A percentile compares a stretch with the other conserved stretches of the same genome.
Evolutionary conservation across 2,797 vertebrate genomes (phyloP).

Genomic region (Euphonia xanthogaster): DNA sequence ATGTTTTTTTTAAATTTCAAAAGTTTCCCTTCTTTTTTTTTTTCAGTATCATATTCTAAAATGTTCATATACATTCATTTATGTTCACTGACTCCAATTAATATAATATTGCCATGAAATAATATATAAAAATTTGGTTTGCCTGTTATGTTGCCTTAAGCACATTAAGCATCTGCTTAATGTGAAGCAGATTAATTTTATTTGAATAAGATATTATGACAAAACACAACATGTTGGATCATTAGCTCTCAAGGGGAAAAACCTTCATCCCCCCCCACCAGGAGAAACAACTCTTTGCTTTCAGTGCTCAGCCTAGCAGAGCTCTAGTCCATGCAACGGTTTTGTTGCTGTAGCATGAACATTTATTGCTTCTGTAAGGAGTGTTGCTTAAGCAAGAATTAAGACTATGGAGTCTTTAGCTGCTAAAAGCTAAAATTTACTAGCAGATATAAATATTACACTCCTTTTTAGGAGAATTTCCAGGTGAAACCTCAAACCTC

Average conservation of each 20-base stretch:
- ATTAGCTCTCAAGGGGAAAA: neutral
- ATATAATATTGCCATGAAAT: neutral
- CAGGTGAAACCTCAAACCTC: neutral
- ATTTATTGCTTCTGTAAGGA: neutral
- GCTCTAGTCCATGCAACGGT: neutral
- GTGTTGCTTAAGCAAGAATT: neutral
- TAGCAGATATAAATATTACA: neutral
- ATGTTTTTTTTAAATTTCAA: neutral
- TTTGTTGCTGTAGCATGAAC: neutral
- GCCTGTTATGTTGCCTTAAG: no score
- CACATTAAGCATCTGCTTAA: no score
- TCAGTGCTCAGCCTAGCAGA: neutral
- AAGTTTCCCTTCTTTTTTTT: neutral
- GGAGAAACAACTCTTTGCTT: neutral
- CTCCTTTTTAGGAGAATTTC: neutral
- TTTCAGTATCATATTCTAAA: neutral
- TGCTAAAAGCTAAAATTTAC: neutral
- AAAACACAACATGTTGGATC: fast-evolving
- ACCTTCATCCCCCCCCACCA: neutral
- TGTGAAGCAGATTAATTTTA: neutral
- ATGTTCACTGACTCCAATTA: neutral
- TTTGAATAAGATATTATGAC: neutral
- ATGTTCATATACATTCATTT: neutral
- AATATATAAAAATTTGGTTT: neutral
- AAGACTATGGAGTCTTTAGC: neutral